Conservation (phyloP, 2,888 invertebrate species). For the Anarsia innoxiella region DNA sequence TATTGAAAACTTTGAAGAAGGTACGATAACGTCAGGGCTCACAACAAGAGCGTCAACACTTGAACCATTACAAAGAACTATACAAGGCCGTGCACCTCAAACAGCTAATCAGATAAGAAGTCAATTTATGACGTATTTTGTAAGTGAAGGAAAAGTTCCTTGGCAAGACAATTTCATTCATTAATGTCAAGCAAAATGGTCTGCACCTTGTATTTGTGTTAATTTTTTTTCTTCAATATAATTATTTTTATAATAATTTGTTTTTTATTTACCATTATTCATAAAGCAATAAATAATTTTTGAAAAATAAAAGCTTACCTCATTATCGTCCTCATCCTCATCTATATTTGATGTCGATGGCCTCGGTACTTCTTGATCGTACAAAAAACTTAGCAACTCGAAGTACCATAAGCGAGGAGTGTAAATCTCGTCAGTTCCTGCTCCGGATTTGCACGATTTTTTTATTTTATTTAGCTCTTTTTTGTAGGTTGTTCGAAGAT, state of each 20-base stretch:
- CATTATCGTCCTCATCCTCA: constrained; percentile 4
- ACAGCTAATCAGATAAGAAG: constrained; percentile 1
- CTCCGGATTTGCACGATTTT: constrained; percentile 8
- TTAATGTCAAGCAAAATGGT: constrained; percentile 8
- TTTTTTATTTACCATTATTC: too few species aligned
- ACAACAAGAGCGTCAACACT: constrained; percentile 9
- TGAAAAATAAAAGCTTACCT: constrained; percentile 3
- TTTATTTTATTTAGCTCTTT: constrained; percentile 14
- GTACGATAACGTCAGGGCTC: constrained; percentile 9
- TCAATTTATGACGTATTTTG: constrained; percentile 8
- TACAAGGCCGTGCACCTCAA: constrained; percentile 3
- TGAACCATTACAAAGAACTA: constrained; percentile 12
- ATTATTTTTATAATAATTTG: too few species aligned
- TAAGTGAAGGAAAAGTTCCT: constrained; percentile 12
- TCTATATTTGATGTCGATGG: constrained; percentile 4
- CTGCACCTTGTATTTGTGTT: too few species aligned
- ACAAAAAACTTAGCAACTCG: constrained; percentile 4
- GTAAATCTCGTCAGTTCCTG: constrained; percentile 9
- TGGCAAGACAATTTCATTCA: constrained; percentile 12
- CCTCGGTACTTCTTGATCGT: constrained; percentile 7
- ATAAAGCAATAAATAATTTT: constrained; percentile 7
- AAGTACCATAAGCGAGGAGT: neutral
- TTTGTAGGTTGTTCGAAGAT: constrained; percentile 10
- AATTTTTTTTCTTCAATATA: too few species aligned
- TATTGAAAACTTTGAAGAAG: constrained; percentile 9